Evolutionary conservation across 2,888 invertebrate genomes (phyloP), one percentile per base, ranked within the genome.

Genomic region (Helobdella robusta): DNA sequence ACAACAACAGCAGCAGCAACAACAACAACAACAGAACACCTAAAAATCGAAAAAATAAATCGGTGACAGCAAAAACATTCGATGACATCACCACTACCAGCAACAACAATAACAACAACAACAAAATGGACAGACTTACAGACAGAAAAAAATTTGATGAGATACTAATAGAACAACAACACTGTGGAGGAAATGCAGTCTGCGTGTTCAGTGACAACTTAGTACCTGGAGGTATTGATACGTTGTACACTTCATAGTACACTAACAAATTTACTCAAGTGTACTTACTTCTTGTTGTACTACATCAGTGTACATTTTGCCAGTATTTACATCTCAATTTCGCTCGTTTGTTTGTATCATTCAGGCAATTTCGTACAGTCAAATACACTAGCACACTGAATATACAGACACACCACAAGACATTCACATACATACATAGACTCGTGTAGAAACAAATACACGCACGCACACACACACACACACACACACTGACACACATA

Each of bases 111-210:
- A 54, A 30, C 54, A 11, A n/a, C 23, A 54, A 18, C 23, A 25
- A 30, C 28, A 25, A 11, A 4, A 28, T 25, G 11, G 3, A 23
- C 25, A 18, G 5, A 23, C 56, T 30, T n/a, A 56, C 1, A 44
- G 25, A 23, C 2, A 2, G 15, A 35, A n/a, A 20, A 2, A 18
- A n/a, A n/a, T 36, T 52, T 11, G 76, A 78, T 69, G 75, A 76
- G 62, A 71, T 79, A 30, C 52, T 72, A 6, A 75, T 79, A 8
- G 76, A 77, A 52, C 79, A 79, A 66, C 79, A 79, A 70, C 79
- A 79, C 70, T 78, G 78, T 72, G 79, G 78, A 15, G 79, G 79
- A 30, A 79, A 78, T 70, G 77, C 78, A 20, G 72, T 78, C 52
- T 72, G 72, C 46, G 78, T 79, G 20, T 79, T 77, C 73, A 76